These are phyloP conservation scores for Amphipyra berbera DNA, from an alignment of 2,888 invertebrate genomes.

Conservation along the genomic window DNA sequence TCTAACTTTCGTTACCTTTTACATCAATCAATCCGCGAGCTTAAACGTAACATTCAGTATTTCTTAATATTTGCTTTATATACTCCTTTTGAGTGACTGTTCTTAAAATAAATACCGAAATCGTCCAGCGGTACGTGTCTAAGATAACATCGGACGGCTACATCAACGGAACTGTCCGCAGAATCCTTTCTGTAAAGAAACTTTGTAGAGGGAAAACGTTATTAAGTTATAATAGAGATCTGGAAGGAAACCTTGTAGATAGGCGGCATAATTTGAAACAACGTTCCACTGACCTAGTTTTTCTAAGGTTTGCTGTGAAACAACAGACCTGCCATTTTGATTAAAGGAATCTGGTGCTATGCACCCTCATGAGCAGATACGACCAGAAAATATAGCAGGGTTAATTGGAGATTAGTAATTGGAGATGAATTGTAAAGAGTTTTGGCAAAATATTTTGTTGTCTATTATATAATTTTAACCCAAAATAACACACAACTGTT, in stretches of 20 bases:
- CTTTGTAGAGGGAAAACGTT: conserved; percentile 39
- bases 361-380: too few relatives aligned
- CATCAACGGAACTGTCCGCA: conserved; percentile 14
- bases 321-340: too few relatives aligned
- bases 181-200: conserved; percentile 43
- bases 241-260: conserved; percentile 8
- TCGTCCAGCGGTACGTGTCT: conserved; percentile 33
- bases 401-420: too few relatives aligned
- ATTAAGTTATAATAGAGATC: conserved; percentile 43
- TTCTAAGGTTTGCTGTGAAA: background rate
- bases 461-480: too few relatives aligned
- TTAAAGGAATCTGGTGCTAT: too few relatives aligned
- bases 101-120: conserved; percentile 33
- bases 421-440: too few relatives aligned
- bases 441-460: too few relatives aligned
- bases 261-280: conserved; percentile 18
- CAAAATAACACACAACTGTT: too few relatives aligned
- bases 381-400: too few relatives aligned
- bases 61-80: conserved; percentile 22
- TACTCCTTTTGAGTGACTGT: conserved; percentile 17
- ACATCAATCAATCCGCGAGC: background rate
- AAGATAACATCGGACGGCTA: conserved; percentile 31
- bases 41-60: conserved; percentile 2
- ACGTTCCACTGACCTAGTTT: conserved; percentile 31
- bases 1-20: too few relatives aligned